Evolutionary conservation across 2,113 vertebrate species (phyloP), one percentile per base, ranked within the genome.

Genomic region (Pimephales promelas): DNA sequence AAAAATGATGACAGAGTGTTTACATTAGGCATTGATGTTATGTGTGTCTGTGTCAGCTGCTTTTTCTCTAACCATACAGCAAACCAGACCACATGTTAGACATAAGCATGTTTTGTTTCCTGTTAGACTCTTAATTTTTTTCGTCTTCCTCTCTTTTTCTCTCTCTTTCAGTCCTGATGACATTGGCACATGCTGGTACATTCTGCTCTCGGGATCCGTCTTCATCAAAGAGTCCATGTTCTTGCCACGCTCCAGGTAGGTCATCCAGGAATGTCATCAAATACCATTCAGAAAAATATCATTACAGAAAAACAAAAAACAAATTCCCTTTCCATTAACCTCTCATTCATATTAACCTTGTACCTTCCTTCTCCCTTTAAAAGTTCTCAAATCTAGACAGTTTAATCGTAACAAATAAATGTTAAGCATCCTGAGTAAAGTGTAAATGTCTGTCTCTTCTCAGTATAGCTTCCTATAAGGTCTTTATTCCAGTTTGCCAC

Each of bases 151-250:
- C 82, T 74, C 71, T 83, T 10, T 78, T n/a, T 82, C 22, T 86
- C 8, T 86, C 64, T 81, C 73, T 49, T 36, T 7, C 89, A 95
- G 94, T 77, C 98, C 97, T 13, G 98, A 99, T 84, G 97, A 99
- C 91, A 94, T 99, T 79, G 97, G 98, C 72, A 97, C 95, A 91
- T 99, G 98, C 93, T 99, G 98, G 98, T 99, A 98, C 91, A 99
- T 99, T 88, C 95, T 99, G 68, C 94, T 99, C 71, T 99, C 98
- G 64, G 98, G 98, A 62, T 99, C 98, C 0, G 98, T 99, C 91
- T 99, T 99, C 95, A 99, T 99, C 91, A 99, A 99, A 92, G 98
- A 99, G 85, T 99, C 98, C 87, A 99, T 99, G 98, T 99, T 99
- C 92, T 94, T 99, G 88, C 98, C 98, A 80, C 95, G 98, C 88